A percentile compares a stretch with the other conserved stretches of the same genome.
Evolutionary conservation across 2,888 invertebrate genomes (phyloP).

Genomic region (Sepioteuthis lessoniana): DNA sequence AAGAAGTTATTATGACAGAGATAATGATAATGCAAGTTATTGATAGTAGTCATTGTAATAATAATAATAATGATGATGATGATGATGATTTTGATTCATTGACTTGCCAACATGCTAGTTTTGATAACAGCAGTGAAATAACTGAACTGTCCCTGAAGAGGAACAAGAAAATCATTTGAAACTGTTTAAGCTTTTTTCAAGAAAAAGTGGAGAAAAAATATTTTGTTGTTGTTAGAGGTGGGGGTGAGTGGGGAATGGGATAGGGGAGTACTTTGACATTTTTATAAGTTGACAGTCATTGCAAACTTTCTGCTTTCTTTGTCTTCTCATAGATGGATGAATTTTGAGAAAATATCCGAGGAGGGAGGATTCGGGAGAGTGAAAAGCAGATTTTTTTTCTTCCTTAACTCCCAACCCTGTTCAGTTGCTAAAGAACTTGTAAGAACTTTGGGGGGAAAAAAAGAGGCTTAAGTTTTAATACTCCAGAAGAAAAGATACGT

Average conservation of each 20-base stretch:
- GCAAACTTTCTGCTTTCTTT: background rate
- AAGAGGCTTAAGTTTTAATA: background rate
- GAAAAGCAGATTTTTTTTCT: background rate
- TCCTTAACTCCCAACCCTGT: background rate
- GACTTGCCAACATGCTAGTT: background rate
- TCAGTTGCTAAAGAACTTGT: background rate
- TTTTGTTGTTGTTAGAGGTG: background rate
- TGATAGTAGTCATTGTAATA: too few species aligned
- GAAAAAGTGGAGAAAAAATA: background rate
- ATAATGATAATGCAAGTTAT: too few species aligned
- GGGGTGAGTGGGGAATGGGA: background rate
- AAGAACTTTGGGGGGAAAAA: background rate
- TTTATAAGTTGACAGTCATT: slow-evolving; percentile 14
- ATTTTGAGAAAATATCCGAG: too few species aligned
- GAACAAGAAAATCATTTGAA: background rate
- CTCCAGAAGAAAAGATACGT: background rate
- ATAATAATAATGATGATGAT: too few species aligned
- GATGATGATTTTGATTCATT: too few species aligned
- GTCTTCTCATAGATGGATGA: background rate
- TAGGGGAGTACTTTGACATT: background rate
- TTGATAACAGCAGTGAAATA: background rate
- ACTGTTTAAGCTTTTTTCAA: background rate
- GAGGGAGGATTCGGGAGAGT: background rate
- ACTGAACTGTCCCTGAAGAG: background rate
- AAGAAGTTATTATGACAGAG: too few species aligned